A percentile compares a stretch with the other conserved stretches of the same genome.
Conservation (phyloP, 2,888 invertebrate genomes). For the Catocala fraxini region DNA sequence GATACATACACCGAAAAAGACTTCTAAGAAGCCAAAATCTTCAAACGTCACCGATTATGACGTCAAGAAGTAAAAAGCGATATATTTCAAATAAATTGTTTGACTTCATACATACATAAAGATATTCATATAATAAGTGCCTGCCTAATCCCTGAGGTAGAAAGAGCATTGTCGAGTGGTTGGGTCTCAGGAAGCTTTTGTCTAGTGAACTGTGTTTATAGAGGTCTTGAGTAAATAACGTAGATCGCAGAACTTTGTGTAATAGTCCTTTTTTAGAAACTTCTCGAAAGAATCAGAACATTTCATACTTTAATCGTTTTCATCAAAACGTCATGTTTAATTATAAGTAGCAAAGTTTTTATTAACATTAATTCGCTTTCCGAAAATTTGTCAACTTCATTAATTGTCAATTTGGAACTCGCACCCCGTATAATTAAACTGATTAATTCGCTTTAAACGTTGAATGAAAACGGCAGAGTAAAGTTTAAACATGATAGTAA, state of each 20-base stretch:
- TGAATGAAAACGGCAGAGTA: constrained; percentile 9
- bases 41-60: no score
- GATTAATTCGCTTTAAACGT: constrained; percentile 10
- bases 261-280: neutral
- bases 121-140: constrained; percentile 13
- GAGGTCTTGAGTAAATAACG: constrained; percentile 11
- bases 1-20: no score
- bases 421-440: constrained; percentile 18
- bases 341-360: constrained; percentile 1
- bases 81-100: constrained; percentile 25
- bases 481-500: neutral
- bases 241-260: constrained; percentile 9
- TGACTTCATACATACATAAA: neutral
- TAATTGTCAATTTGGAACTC: constrained; percentile 25
- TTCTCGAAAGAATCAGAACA: neutral
- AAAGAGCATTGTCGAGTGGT: constrained; percentile 12
- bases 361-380: constrained; percentile 6
- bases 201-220: constrained; percentile 12
- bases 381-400: constrained; percentile 17
- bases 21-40: no score
- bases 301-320: neutral
- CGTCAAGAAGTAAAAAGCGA: constrained; percentile 1
- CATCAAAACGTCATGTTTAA: neutral
- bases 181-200: constrained; percentile 17
- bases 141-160: constrained; percentile 13